Percentiles rank a stretch among this genome's conserved stretches.
phyloP scores from a whole-genome alignment of 2,113 vertebrate genomes.

The Ptyas mucosa region DNA sequence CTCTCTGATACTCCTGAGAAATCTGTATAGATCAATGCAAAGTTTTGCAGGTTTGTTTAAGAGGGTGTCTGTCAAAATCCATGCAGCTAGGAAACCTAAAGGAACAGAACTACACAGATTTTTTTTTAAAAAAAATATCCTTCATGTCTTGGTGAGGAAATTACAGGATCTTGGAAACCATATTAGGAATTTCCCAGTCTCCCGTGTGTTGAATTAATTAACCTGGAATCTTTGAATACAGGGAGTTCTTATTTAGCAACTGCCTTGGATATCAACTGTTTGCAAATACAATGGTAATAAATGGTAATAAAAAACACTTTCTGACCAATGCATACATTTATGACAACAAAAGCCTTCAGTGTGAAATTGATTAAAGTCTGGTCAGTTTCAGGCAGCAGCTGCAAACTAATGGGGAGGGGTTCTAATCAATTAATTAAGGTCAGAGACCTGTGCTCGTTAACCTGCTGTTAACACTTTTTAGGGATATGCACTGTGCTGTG shows the following conservation, averaged over 20 bases:
- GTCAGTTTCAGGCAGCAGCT: neutral
- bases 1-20: too few relatives aligned
- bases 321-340: neutral
- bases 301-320: neutral
- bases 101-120: neutral
- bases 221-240: neutral
- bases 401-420: neutral
- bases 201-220: neutral
- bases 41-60: neutral
- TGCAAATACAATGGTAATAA: neutral
- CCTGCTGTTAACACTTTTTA: neutral
- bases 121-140: neutral
- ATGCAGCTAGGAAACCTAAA: neutral
- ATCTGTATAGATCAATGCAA: neutral
- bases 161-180: neutral
- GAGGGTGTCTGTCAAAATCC: neutral
- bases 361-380: neutral
- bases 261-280: neutral
- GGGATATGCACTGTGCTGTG: neutral
- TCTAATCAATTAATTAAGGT: neutral
- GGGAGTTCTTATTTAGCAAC: neutral
- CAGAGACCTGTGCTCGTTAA: neutral
- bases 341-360: neutral
- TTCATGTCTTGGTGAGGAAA: neutral
- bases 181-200: neutral